Conservation (phyloP, 2,888 invertebrate species). For the Agonopterix arenella region DNA sequence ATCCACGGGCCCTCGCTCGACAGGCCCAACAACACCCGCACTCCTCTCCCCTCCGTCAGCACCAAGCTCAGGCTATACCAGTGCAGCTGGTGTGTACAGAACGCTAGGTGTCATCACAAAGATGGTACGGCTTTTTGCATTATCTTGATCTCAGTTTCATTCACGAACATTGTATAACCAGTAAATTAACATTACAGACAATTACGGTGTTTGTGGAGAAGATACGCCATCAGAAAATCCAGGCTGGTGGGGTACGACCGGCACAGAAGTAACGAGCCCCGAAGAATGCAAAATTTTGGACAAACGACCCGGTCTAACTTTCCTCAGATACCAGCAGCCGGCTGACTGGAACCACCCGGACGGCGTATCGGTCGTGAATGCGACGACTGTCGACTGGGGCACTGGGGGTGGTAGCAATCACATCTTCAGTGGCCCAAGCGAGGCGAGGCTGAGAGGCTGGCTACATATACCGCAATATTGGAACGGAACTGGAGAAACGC, state of each 20-base stretch:
- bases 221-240: conserved; percentile 88
- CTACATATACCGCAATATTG: conserved; percentile 86
- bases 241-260: conserved; percentile 94
- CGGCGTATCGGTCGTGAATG: conserved; percentile 89
- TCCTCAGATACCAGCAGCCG: conserved; percentile 91
- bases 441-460: conserved; percentile 88
- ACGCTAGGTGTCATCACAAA: conserved; percentile 91
- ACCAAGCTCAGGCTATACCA: conserved; percentile 87
- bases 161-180: too few relatives aligned
- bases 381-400: conserved; percentile 88
- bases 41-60: conserved; percentile 78
- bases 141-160: too few relatives aligned
- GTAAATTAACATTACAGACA: conserved; percentile 62
- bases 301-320: conserved; percentile 91
- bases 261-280: conserved; percentile 83
- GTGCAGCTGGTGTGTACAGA: conserved; percentile 96
- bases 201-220: conserved; percentile 90
- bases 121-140: conserved; percentile 73
- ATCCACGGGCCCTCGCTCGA: conserved; percentile 83
- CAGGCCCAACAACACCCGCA: conserved; percentile 43
- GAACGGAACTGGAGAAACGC: conserved; percentile 80
- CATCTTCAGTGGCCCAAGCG: conserved; percentile 83
- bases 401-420: conserved; percentile 83
- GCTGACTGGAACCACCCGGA: conserved; percentile 93
- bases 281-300: conserved; percentile 88